These are phyloP conservation scores for Haliclona indistincta DNA, from an alignment of 37 sponge, comb jelly and placozoan species.

Conservation along the genomic window DNA sequence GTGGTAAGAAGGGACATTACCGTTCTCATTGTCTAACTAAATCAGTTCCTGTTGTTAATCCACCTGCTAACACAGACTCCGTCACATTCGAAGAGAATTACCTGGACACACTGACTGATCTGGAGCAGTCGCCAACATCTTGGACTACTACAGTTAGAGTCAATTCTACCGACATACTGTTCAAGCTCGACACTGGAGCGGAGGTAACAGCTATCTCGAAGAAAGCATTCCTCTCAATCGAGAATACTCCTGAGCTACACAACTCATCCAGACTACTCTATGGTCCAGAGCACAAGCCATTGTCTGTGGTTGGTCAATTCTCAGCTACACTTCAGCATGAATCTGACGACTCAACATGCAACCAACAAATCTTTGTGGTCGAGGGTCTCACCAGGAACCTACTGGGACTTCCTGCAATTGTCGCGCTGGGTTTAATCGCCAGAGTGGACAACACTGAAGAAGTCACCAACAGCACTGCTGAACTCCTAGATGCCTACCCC, in stretches of 20 bases:
- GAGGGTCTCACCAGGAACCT: not conserved
- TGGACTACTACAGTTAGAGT: too few relatives aligned
- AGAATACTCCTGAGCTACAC: not conserved
- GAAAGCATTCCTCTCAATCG: not conserved
- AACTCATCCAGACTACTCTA: not conserved
- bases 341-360: too few relatives aligned
- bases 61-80: too few relatives aligned
- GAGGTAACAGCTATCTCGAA: not conserved
- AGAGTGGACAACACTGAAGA: not conserved
- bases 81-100: too few relatives aligned
- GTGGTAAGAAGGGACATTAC: too few relatives aligned
- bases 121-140: too few relatives aligned
- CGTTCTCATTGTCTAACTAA: too few relatives aligned
- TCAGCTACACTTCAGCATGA: not conserved
- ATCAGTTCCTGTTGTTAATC: too few relatives aligned
- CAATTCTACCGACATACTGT: too few relatives aligned
- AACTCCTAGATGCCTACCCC: not conserved
- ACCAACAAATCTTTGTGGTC: not conserved
- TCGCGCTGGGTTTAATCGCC: not conserved
- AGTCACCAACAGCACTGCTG: too few relatives aligned
- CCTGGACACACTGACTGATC: too few relatives aligned
- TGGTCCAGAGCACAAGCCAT: not conserved
- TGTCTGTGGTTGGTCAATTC: not conserved
- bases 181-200: not conserved
- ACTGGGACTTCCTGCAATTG: slow-evolving; percentile 3